These are phyloP conservation scores for Geodia barretti DNA, from an alignment of 37 sponge, comb jelly and placozoan genomes.

Conservation along the genomic window DNA sequence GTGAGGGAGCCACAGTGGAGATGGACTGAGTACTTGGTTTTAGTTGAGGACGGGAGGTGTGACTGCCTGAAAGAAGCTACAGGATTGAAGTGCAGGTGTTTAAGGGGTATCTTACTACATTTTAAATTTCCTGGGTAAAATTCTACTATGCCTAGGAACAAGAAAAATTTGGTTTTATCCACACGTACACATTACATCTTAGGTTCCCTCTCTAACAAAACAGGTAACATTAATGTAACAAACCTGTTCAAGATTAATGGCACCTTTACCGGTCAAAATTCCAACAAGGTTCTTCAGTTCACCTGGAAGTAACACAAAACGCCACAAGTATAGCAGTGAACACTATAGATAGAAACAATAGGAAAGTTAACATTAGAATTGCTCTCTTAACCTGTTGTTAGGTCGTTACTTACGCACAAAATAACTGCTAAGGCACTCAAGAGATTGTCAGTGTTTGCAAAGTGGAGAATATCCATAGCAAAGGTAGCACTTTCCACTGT, in stretches of 20 bases:
- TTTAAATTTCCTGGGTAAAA: too few relatives aligned
- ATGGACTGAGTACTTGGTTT: background rate
- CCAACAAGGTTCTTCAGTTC: constrained; percentile 34
- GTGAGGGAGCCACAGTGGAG: background rate
- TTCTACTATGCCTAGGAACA: too few relatives aligned
- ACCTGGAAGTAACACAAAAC: background rate
- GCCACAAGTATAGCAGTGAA: background rate
- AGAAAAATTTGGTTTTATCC: too few relatives aligned
- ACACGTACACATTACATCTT: too few relatives aligned
- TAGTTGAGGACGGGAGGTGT: background rate
- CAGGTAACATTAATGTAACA: background rate
- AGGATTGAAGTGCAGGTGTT: background rate
- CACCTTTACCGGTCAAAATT: constrained; percentile 19
- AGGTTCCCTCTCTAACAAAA: too few relatives aligned
- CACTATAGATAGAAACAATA: background rate
- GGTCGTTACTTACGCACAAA: too few relatives aligned
- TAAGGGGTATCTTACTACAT: too few relatives aligned
- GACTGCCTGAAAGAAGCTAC: constrained; percentile 24
- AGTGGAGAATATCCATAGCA: too few relatives aligned
- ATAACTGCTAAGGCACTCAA: too few relatives aligned
- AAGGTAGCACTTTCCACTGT: too few relatives aligned
- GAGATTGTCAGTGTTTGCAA: too few relatives aligned
- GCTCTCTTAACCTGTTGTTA: too few relatives aligned
- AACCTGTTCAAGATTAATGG: constrained; percentile 46
- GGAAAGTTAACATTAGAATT: background rate